These are phyloP conservation scores for Erebia ligea DNA, from an alignment of 2,888 invertebrate species.

Conservation along the genomic window DNA sequence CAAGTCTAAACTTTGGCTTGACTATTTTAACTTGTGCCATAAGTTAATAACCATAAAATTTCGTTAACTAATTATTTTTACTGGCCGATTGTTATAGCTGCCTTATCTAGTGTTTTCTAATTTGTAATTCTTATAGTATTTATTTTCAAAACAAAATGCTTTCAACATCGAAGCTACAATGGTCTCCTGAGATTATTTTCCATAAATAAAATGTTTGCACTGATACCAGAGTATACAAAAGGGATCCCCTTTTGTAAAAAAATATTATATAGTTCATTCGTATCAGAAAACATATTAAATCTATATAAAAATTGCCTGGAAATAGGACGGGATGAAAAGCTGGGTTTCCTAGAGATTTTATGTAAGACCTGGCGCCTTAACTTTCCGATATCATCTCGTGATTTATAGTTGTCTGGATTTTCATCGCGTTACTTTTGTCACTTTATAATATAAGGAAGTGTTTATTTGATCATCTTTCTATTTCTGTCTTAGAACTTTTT, in stretches of 20 bases:
- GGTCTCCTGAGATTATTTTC: background rate
- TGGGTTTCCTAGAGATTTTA: slow-evolving; percentile 24
- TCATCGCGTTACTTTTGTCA: slow-evolving; percentile 5
- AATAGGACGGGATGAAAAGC: slow-evolving; percentile 5
- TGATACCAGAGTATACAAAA: background rate
- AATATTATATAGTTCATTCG: background rate
- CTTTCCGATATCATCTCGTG: slow-evolving; percentile 24
- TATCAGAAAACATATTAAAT: slow-evolving; percentile 11
- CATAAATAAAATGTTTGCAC: slow-evolving; percentile 7
- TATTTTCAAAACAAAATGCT: background rate
- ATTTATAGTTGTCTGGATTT: slow-evolving; percentile 22
- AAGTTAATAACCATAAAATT: too few relatives aligned
- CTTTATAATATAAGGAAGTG: background rate
- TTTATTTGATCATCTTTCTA: background rate
- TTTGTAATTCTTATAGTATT: background rate
- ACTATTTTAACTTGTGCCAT: too few relatives aligned
- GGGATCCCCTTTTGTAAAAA: background rate
- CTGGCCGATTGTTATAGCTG: background rate
- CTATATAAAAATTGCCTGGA: slow-evolving; percentile 18
- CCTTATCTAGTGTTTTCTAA: background rate
- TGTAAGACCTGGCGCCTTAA: slow-evolving; percentile 26
- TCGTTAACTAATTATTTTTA: too few relatives aligned
- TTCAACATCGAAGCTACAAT: background rate
- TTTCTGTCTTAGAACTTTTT: background rate
- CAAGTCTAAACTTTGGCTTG: too few relatives aligned